A percentile compares a stretch with the other conserved stretches of the same genome.
These are phyloP conservation scores for Drosophila quadrilineata DNA, from an alignment of 1,140 invertebrate genomes.

Conservation along the genomic window DNA sequence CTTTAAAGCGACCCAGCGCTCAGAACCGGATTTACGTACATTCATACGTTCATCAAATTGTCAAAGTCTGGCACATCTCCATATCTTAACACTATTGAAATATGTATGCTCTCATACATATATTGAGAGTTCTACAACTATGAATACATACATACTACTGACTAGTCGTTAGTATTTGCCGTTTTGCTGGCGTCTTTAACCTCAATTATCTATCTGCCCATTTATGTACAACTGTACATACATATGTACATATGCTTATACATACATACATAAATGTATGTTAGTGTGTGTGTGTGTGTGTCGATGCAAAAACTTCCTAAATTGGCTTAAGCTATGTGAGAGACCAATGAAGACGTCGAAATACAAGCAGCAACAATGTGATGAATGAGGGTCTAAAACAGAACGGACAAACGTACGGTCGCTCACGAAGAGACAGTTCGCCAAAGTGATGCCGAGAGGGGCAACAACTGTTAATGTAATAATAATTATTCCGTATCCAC, in stretches of 20 bases:
- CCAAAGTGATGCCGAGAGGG: too few species aligned
- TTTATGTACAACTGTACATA: too few species aligned
- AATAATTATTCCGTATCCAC: slow-evolving; percentile 34
- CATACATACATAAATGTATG: not conserved
- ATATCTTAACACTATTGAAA: too few species aligned
- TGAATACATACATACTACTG: too few species aligned
- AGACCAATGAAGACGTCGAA: not conserved
- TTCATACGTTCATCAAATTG: too few species aligned
- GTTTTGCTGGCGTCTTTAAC: slow-evolving; percentile 17
- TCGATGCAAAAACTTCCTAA: slow-evolving; percentile 23
- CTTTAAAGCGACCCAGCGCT: not conserved
- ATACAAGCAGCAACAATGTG: slow-evolving; percentile 6
- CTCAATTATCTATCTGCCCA: slow-evolving; percentile 25
- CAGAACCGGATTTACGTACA: slow-evolving; percentile 24
- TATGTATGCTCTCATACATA: too few species aligned
- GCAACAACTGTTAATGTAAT: slow-evolving; percentile 31
- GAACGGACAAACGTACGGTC: slow-evolving; percentile 15
- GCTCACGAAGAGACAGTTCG: too few species aligned
- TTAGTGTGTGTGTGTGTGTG: not conserved
- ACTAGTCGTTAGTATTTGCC: not conserved
- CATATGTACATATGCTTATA: not conserved
- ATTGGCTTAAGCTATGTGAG: slow-evolving; percentile 33
- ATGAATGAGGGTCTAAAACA: slow-evolving; percentile 22
- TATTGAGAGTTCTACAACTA: too few species aligned
- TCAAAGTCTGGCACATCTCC: too few species aligned